Evolutionary conservation across 2,888 invertebrate genomes (phyloP).

Genomic region (Cetonia aurata): DNA sequence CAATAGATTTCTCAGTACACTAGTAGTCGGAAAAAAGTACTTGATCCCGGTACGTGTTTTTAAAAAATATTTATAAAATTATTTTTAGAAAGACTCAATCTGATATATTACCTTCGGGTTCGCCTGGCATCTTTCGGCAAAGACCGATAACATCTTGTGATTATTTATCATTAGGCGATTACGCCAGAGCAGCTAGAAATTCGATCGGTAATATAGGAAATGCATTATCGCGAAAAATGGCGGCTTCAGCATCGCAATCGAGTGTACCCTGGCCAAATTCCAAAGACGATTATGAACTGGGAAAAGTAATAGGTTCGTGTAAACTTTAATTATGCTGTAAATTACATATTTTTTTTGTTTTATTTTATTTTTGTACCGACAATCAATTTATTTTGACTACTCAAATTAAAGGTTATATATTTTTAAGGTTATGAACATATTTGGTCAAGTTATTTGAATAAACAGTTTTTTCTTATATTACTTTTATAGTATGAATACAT

Average conservation of each 20-base stretch:
- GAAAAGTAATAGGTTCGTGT: conserved; percentile 91
- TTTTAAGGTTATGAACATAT: conserved; percentile 46
- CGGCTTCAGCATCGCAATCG: conserved; percentile 69
- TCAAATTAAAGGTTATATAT: conserved; percentile 12
- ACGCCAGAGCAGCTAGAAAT: conserved; percentile 65
- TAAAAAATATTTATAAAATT: conserved; percentile 39
- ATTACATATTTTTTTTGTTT: conserved; percentile 1
- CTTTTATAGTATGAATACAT: not conserved
- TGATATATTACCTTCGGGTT: conserved; percentile 72
- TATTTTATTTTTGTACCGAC: not conserved
- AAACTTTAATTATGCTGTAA: not conserved
- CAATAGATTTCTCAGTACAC: conserved; percentile 62
- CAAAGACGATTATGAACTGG: conserved; percentile 92
- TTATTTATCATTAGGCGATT: conserved; percentile 62
- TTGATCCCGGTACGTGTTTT: conserved; percentile 16
- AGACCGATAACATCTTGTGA: conserved; percentile 62
- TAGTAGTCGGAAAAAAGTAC: conserved; percentile 66
- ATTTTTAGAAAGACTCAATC: conserved; percentile 72
- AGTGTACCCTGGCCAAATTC: conserved; percentile 85
- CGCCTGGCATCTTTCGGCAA: conserved; percentile 72
- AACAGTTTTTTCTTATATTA: conserved; percentile 7
- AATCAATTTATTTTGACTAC: conserved; percentile 13
- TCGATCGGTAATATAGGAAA: conserved; percentile 68
- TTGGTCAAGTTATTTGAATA: conserved; percentile 42
- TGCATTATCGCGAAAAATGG: conserved; percentile 74